Base-by-base conservation (phyloP, 2,888 invertebrate species). In the Aleiodes leptofemur region DNA sequence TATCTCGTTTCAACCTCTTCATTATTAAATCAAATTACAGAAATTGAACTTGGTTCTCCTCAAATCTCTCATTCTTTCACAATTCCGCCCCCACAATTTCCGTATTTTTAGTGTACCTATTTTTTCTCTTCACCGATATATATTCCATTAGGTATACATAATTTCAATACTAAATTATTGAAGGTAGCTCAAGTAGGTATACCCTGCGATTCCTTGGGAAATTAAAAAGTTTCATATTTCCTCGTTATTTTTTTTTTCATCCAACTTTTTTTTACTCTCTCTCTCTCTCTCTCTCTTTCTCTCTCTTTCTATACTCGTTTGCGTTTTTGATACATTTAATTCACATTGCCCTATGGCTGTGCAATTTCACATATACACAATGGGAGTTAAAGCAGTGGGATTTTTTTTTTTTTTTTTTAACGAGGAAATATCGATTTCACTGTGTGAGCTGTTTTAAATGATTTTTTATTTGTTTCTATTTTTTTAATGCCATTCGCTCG, bases 151-250 rank as follows among this genome's bases (percentile, higher is more conserved):
- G 9, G 43, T 43, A 43, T 34, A 61, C 59, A 61, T 61, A 61
- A 38, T 61, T 31, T 38, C 59, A 61, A 61, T 56, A 14, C 59
- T 61, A n/a, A 38, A 61, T 61, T 31, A 38, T 56, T 61, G 59
- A 61, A 14, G 34, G 34, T 61, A 38, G 34, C 38, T 38, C 59
- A n/a, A 34, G 59, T 38, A 61, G 59, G 14, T 61, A 13, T 7
- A 5, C 34, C 64, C 7, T n/a, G 16, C 38, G 13, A 38, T 34
- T 64, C n/a, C 38, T 53, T 53, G 53, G 43, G 51, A 57, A 57
- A 29, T 29, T 29, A 29, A 59, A 48, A 48, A 64, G 23, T 64
- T 48, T 48, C 23, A 23, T 16, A 64, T 23, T 23, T 43, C 48
- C 9, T 64, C 64, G 43, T 43, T 48, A 48, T 48, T 64, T 11